Evolutionary conservation across 30 jellyfish, hydroid and myxozoan species (phyloP), one percentile per base, ranked within the genome.

Genomic region (Aurelia sp.): DNA sequence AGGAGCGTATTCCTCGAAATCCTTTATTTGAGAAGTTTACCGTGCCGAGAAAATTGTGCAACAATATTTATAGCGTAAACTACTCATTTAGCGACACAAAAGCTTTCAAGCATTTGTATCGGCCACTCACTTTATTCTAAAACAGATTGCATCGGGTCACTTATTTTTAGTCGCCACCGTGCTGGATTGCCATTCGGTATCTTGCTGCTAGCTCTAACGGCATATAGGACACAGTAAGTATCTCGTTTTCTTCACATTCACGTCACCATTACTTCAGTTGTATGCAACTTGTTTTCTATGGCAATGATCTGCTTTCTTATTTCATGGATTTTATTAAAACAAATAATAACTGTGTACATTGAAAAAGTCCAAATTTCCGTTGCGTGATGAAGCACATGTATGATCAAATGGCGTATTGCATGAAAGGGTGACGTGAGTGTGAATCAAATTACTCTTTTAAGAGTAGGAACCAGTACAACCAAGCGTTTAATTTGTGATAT

Each of bases 221-320:
- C 3, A 35, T 35, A 35, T 35, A n/a, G 33, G 68, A 59, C 68
- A 12, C 13, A 59, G 13, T 59, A 59, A 59, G 2, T 59, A 59
- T 59, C 68, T 8, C 68, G 13, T 59, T 59, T 59, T 59, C 68
- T 59, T 59, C 68, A 59, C 68, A 59, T 59, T 59, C 68, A 59
- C 52, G 11, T 41, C 52, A 41, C 52, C 13, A 7, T 13, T 41
- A 41, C 8, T 4, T 6, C 52, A 41, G 2, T 4, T 41, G 52
- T 4, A 3, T 41, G 52, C 52, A 41, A 7, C 52, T 13, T 6
- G 12, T 12, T 59, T 59, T n/a, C 12, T 59, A 8, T 59, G 22
- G 68, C 33, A 59, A 6, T 59, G 68, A 59, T 59, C 21, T 59
- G 68, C 68, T 59, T 21, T 17, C 68, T 59, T 7, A 59, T 4